phyloP scores from a whole-genome alignment of 2,797 vertebrate species.

The Lemur catta region DNA sequence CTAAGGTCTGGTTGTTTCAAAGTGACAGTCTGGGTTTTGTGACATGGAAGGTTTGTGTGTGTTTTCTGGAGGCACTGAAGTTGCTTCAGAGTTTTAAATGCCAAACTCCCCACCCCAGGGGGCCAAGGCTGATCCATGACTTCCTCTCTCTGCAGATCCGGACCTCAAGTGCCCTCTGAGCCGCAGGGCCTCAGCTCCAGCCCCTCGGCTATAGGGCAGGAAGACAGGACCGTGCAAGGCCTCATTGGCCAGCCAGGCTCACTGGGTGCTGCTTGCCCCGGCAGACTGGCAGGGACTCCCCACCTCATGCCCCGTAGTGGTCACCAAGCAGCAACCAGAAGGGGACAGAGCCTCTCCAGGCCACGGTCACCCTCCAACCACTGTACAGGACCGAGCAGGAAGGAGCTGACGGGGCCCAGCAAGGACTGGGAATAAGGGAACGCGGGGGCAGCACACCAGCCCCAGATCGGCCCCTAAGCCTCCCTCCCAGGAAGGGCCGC shows the following conservation, averaged over 20 bases:
- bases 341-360: background rate
- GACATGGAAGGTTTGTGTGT: rapidly evolving
- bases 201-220: background rate
- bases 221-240: background rate
- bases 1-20: rapidly evolving
- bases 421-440: background rate
- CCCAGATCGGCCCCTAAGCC: background rate
- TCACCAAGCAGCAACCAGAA: background rate
- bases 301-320: rapidly evolving
- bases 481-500: background rate
- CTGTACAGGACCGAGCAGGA: rapidly evolving
- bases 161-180: background rate
- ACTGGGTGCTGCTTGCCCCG: background rate
- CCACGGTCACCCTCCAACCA: rapidly evolving
- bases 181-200: rapidly evolving
- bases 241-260: background rate
- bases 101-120: background rate
- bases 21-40: background rate
- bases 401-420: rapidly evolving
- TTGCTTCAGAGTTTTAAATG: background rate
- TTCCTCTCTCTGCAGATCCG: background rate
- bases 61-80: background rate
- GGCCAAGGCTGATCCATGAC: rapidly evolving
- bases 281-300: rapidly evolving
- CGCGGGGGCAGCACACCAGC: background rate